Conservation (phyloP, 2,888 invertebrate species). For the Notodonta ziczac region DNA sequence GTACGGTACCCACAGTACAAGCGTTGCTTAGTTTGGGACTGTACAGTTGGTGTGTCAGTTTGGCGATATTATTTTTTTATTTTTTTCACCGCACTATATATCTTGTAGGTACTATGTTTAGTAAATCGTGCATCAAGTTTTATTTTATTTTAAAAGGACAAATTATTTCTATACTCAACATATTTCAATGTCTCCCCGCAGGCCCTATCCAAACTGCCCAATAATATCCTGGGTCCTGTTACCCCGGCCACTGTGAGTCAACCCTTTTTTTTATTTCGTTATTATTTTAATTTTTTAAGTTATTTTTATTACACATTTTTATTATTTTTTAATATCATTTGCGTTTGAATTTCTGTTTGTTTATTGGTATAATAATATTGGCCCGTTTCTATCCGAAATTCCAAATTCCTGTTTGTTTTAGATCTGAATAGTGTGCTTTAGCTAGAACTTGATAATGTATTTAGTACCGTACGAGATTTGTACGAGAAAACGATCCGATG, state of each 20-base stretch:
- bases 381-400: slow-evolving; percentile 42
- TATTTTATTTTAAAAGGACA: background rate
- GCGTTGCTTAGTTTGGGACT: too few relatives aligned
- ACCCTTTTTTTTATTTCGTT: slow-evolving; percentile 42
- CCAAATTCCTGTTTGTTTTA: slow-evolving; percentile 41
- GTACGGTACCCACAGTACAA: too few relatives aligned
- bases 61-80: too few relatives aligned
- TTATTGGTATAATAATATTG: slow-evolving; percentile 38
- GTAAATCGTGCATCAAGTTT: too few relatives aligned
- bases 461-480: background rate
- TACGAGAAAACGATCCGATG: too few relatives aligned
- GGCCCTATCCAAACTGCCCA: slow-evolving; percentile 81
- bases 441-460: background rate
- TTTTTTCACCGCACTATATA: too few relatives aligned
- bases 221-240: slow-evolving; percentile 76
- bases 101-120: too few relatives aligned
- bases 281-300: slow-evolving; percentile 30
- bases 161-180: too few relatives aligned
- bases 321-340: slow-evolving; percentile 25
- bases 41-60: too few relatives aligned
- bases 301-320: slow-evolving; percentile 23
- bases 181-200: slow-evolving; percentile 41
- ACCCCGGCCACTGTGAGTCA: slow-evolving; percentile 78
- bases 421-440: slow-evolving; percentile 8
- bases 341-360: slow-evolving; percentile 21